These are phyloP conservation scores for Todus mexicanus DNA, from an alignment of 2,797 vertebrate species.

Conservation along the genomic window DNA sequence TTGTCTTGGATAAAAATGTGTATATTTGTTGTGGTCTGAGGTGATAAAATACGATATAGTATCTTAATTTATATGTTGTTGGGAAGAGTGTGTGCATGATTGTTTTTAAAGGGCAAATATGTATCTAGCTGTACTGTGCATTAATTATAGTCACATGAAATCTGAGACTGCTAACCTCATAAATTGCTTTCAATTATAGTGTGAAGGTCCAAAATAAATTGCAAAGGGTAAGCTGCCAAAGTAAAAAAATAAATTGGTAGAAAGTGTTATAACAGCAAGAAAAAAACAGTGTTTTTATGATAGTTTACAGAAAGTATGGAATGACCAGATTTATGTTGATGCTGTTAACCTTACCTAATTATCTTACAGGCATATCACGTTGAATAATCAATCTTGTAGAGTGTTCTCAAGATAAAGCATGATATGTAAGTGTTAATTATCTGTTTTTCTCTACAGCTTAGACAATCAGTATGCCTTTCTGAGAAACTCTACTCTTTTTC, in stretches of 20 bases:
- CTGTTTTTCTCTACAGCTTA: constrained; percentile 74
- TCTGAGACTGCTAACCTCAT: background rate
- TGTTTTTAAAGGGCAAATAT: background rate
- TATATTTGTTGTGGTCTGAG: background rate
- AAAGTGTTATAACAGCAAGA: background rate
- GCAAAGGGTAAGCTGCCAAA: background rate
- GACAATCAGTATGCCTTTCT: constrained; percentile 69
- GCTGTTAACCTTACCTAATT: background rate
- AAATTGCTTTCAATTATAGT: background rate
- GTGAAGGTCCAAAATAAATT: background rate
- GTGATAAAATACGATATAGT: background rate
- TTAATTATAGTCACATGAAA: background rate
- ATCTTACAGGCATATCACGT: background rate
- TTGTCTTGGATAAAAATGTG: background rate
- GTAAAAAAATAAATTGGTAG: background rate
- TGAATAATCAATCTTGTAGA: background rate
- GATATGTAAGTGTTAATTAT: background rate
- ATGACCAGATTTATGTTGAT: background rate
- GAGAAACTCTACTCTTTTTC: constrained; percentile 85
- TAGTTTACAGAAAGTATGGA: background rate
- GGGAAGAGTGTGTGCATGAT: background rate
- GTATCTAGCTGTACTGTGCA: background rate
- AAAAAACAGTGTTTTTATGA: background rate
- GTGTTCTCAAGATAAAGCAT: background rate
- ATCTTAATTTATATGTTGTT: background rate